Conservation (phyloP, 2,113 vertebrate species). For the Chascanopsetta lugubris region DNA sequence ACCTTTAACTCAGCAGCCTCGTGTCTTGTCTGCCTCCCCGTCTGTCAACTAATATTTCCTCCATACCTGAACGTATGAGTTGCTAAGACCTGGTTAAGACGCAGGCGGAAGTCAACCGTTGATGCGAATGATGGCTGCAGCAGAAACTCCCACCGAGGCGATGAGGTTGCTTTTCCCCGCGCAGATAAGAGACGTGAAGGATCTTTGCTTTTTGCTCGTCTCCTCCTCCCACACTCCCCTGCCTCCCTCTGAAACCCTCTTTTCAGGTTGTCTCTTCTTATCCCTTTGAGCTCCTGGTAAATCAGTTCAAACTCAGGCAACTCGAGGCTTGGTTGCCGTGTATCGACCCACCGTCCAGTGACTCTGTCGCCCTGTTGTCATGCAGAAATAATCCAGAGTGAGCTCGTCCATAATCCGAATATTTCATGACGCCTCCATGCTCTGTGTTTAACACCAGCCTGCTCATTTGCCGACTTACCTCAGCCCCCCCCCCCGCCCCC, state of each 20-base stretch:
- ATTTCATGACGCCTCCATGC: slow-evolving; percentile 49
- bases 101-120: background rate
- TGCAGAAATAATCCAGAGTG: background rate
- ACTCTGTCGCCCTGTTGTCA: background rate
- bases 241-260: slow-evolving; percentile 4
- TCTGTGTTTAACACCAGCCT: slow-evolving; percentile 62
- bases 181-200: slow-evolving; percentile 14
- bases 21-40: slow-evolving; percentile 36
- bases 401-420: slow-evolving; percentile 2
- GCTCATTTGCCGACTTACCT: slow-evolving; percentile 41
- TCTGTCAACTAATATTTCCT: slow-evolving; percentile 65
- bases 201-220: slow-evolving; percentile 16
- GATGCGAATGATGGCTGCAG: background rate
- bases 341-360: slow-evolving; percentile 7
- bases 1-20: slow-evolving; percentile 36
- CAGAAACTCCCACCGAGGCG: slow-evolving; percentile 19
- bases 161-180: slow-evolving; percentile 28
- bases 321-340: background rate
- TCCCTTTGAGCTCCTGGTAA: background rate
- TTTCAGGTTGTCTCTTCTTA: slow-evolving; percentile 13
- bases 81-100: background rate
- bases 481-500: slow-evolving; percentile 28
- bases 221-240: slow-evolving; percentile 8
- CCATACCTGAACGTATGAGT: slow-evolving; percentile 18
- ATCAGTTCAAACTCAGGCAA: slow-evolving; percentile 5